Base-by-base conservation (phyloP, 2,113 vertebrate species). In the Zosterops pallidus region DNA sequence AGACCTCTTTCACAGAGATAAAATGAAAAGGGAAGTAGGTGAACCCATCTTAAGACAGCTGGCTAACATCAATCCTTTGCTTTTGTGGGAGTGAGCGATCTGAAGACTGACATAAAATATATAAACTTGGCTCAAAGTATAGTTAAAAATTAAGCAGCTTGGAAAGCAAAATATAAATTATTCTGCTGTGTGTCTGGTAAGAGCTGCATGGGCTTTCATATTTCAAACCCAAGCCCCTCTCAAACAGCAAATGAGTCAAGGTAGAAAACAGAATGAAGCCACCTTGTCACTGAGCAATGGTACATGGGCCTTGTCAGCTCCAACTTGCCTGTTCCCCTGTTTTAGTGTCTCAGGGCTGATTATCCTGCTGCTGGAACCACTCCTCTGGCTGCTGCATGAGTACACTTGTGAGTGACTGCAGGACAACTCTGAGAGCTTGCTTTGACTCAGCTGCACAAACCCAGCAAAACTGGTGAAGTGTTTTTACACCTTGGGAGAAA, bases 131-230 rank as follows among this genome's bases (percentile, higher is more conserved):
- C 78, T 94, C 56, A 52, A 71, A 74, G 52, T 52, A 63, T 4
- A 85, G 60, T 93, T 96, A 94, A 96, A 95, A 89, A 91, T 94
- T 92, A 91, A 95, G 84, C 69, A 94, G 35, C 70, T 71, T 41
- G 33, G 44, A 91, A 94, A 91, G 77, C 74, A 94, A 68, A 91
- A 85, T 65, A 86, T 90, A 64, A 96, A 94, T 94, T 85, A 92
- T 85, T 95, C 82, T 93, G 46, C 57, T 83, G 8, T 63, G 24
- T 63, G 64, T n/a, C 53, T 90, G 47, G 52, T 55, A 80, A 88
- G 78, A 92, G 56, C 79, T 90, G 37, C 42, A 52, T 1, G 4
- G 59, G 33, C 35, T 90, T 90, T 95, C 59, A 44, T 47, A 90
- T 76, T 79, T 83, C 53, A 79, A 70, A 64, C 47, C 41, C 59